phyloP scores from a whole-genome alignment of 2,797 vertebrate species.

The Hipposideros larvatus region DNA sequence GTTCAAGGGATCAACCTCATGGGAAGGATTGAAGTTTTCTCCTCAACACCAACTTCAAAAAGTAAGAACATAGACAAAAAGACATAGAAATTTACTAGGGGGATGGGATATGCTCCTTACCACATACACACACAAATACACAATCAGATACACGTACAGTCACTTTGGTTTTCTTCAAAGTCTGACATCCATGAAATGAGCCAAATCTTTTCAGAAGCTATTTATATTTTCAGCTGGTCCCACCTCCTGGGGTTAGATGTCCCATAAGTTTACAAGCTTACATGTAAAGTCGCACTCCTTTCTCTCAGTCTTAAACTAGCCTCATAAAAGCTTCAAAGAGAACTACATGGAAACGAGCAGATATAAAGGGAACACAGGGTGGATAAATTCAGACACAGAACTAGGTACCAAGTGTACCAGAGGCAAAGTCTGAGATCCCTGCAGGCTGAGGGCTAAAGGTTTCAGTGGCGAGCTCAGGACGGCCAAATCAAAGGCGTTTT shows the following conservation, averaged over 20 bases:
- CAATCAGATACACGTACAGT: not conserved
- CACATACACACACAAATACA: too few species aligned
- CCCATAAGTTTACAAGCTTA: constrained; percentile 16
- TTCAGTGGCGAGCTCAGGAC: not conserved
- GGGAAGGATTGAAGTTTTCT: not conserved
- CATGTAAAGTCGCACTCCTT: not conserved
- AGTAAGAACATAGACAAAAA: not conserved
- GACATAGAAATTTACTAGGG: fast-evolving
- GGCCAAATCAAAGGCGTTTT: not conserved
- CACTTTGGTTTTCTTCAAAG: not conserved
- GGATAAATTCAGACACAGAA: not conserved
- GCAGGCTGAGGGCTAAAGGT: not conserved
- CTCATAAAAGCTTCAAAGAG: constrained; percentile 42
- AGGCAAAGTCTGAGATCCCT: not conserved
- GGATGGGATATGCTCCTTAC: not conserved
- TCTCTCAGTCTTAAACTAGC: constrained; percentile 54
- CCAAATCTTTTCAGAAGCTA: not conserved
- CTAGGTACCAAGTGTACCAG: not conserved
- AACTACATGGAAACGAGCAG: not conserved
- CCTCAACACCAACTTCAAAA: not conserved
- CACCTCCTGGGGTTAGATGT: not conserved
- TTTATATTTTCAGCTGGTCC: not conserved
- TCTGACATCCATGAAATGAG: not conserved
- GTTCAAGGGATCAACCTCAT: not conserved
- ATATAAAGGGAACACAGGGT: not conserved